Evolutionary conservation across 2,797 vertebrate genomes (phyloP).

Genomic region (Argyrosomus regius): DNA sequence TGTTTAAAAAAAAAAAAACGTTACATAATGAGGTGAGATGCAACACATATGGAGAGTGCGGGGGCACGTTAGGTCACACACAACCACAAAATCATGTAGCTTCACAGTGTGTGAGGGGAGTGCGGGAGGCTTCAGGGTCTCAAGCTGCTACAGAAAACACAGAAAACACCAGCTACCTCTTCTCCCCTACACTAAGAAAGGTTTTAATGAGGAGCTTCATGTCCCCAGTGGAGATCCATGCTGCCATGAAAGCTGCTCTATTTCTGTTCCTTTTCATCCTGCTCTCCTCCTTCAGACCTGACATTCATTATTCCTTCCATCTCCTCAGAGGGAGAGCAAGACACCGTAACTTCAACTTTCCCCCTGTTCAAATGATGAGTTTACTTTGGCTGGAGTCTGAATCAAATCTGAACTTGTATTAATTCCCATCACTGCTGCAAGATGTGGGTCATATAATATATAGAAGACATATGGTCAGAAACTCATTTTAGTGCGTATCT

Average conservation of each 20-base stretch:
- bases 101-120: constrained; percentile 39
- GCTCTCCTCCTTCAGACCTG: constrained; percentile 76
- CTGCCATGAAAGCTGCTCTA: constrained; percentile 81
- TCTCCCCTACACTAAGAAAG: constrained; percentile 52
- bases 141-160: constrained; percentile 50
- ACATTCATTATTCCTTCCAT: constrained; percentile 80
- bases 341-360: constrained; percentile 50
- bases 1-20: constrained; percentile 17
- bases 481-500: neutral
- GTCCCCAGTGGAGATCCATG: constrained; percentile 75
- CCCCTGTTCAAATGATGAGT: constrained; percentile 52
- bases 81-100: constrained; percentile 28
- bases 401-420: constrained; percentile 53
- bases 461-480: neutral
- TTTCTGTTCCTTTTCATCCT: constrained; percentile 81
- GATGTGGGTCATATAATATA: neutral
- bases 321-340: constrained; percentile 69
- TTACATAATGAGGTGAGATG: constrained; percentile 47
- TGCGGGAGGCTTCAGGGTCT: constrained; percentile 51
- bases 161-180: constrained; percentile 58
- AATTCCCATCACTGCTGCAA: constrained; percentile 34
- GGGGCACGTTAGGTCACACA: constrained; percentile 41
- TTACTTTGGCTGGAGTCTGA: constrained; percentile 61
- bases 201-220: constrained; percentile 80
- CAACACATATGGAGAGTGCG: constrained; percentile 33